Conservation (phyloP, 2,113 vertebrate species). For the Myrmecobius fasciatus region DNA sequence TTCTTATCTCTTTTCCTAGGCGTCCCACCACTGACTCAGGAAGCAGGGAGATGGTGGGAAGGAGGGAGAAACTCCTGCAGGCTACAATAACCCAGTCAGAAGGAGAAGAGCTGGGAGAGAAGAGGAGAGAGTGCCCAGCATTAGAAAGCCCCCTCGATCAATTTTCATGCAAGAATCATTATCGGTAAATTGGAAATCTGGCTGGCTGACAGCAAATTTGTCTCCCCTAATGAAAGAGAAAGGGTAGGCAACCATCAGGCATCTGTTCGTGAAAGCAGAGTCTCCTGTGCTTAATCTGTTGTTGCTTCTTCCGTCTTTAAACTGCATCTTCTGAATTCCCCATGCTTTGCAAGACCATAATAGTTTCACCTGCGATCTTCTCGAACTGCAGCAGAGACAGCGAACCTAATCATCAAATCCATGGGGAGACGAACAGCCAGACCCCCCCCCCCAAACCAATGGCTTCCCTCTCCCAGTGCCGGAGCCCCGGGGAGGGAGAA, state of each 20-base stretch:
- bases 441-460: not conserved
- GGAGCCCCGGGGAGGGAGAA: not conserved
- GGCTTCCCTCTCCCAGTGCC: not conserved
- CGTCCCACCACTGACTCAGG: conserved; percentile 85
- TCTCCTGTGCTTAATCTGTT: conserved; percentile 59
- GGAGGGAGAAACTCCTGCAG: conserved; percentile 83
- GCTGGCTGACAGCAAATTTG: conserved; percentile 94
- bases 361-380: conserved; percentile 72
- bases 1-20: conserved; percentile 62
- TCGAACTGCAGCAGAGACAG: not conserved
- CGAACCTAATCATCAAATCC: conserved; percentile 16
- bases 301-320: conserved; percentile 61
- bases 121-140: conserved; percentile 68
- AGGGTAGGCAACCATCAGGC: conserved; percentile 85
- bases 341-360: conserved; percentile 48
- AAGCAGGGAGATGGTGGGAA: conserved; percentile 75
- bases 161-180: conserved; percentile 93
- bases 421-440: not conserved
- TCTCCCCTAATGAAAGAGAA: conserved; percentile 91
- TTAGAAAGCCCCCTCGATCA: conserved; percentile 85
- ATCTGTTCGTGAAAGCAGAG: conserved; percentile 85
- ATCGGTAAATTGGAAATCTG: conserved; percentile 92
- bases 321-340: conserved; percentile 69
- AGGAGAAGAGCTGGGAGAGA: conserved; percentile 71
- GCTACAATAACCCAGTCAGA: conserved; percentile 82